phyloP scores from a whole-genome alignment of 2,888 invertebrate genomes.

The Tenthredo notha region DNA sequence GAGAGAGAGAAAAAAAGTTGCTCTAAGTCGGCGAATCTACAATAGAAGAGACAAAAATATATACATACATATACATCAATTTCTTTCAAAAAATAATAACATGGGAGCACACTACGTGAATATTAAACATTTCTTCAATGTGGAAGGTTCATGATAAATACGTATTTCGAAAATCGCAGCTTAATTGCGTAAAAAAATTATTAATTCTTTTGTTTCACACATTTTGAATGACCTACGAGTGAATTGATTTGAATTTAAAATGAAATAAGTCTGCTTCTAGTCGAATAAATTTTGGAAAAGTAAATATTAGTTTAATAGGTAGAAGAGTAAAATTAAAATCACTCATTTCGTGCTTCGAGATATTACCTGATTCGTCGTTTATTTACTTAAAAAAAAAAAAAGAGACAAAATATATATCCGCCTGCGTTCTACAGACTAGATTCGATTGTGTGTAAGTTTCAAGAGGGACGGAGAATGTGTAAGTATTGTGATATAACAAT shows the following conservation, averaged over 20 bases:
- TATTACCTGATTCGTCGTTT: neutral
- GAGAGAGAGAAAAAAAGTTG: neutral
- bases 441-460: conserved; percentile 32
- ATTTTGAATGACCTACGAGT: neutral
- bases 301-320: neutral
- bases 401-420: too few relatives aligned
- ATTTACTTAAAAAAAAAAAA: neutral
- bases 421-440: conserved; percentile 26
- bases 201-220: neutral
- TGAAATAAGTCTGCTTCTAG: conserved; percentile 21
- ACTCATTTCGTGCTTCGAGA: neutral
- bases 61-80: neutral
- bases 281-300: neutral
- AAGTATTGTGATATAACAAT: conserved; percentile 51
- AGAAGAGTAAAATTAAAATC: neutral
- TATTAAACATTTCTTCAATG: neutral
- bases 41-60: neutral
- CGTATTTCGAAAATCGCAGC: neutral
- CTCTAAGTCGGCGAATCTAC: conserved; percentile 3
- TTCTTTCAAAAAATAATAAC: neutral
- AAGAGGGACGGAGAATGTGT: conserved; percentile 29
- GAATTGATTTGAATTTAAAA: neutral
- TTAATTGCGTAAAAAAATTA: neutral
- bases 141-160: neutral
- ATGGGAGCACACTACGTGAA: neutral